These are phyloP conservation scores for Eptesicus fuscus DNA, from an alignment of 2,113 vertebrate genomes.

Conservation along the genomic window DNA sequence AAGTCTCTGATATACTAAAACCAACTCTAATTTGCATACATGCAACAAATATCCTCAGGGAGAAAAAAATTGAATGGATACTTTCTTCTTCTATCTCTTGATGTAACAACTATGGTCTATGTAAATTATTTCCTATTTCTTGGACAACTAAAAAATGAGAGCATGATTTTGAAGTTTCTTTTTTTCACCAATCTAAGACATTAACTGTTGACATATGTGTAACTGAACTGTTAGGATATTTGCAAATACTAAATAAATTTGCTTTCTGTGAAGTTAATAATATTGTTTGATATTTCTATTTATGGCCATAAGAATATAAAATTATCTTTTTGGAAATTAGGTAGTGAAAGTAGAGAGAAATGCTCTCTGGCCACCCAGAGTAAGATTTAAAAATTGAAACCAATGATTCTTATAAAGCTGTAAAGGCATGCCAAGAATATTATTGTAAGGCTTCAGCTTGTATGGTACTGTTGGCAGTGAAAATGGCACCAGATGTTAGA, in stretches of 20 bases:
- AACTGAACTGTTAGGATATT: background rate
- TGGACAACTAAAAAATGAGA: background rate
- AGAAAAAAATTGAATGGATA: background rate
- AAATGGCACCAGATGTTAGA: background rate
- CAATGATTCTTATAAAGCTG: background rate
- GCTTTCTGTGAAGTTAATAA: background rate
- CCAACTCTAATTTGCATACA: background rate
- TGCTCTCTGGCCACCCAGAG: background rate
- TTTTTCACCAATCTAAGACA: slow-evolving; percentile 27
- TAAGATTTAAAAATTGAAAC: background rate
- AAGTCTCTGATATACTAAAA: background rate
- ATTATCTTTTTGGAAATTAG: background rate
- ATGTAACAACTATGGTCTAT: background rate
- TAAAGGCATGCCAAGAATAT: background rate
- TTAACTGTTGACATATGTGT: background rate
- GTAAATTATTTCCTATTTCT: background rate
- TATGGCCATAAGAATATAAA: background rate
- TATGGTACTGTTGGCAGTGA: background rate
- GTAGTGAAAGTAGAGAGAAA: background rate
- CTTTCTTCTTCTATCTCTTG: background rate
- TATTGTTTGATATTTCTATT: slow-evolving; percentile 8
- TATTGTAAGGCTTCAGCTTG: background rate
- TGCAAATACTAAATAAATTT: slow-evolving; percentile 8
- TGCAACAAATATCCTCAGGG: background rate
- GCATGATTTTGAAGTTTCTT: background rate